Evolutionary conservation across 2,888 invertebrate genomes (phyloP).

Genomic region (Chymomyza amoena): DNA sequence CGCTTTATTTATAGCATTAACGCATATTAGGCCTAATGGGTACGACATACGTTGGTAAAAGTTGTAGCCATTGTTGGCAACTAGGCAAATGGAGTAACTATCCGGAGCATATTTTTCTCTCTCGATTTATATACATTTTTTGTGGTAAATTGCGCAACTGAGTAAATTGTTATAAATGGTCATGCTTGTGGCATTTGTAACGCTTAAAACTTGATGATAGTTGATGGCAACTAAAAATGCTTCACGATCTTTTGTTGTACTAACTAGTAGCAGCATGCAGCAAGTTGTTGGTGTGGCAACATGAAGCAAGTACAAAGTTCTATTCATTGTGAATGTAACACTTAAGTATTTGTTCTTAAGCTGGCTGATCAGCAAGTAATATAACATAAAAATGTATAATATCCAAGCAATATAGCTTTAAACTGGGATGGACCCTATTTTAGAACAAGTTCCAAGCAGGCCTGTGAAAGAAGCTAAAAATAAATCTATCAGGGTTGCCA

Average conservation of each 20-base stretch:
- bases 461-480: too few species aligned
- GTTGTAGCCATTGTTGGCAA: neutral
- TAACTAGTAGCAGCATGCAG: neutral
- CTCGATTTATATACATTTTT: neutral
- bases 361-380: too few species aligned
- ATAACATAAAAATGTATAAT: too few species aligned
- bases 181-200: slow-evolving; percentile 19
- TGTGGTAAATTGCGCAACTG: neutral
- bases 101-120: too few species aligned
- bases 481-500: too few species aligned
- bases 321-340: too few species aligned
- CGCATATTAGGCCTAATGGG: slow-evolving; percentile 69
- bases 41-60: slow-evolving; percentile 51
- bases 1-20: slow-evolving; percentile 68
- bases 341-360: too few species aligned
- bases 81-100: neutral
- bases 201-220: neutral
- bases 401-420: too few species aligned
- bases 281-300: neutral
- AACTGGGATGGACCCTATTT: too few species aligned
- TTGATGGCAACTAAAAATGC: neutral
- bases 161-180: slow-evolving; percentile 54
- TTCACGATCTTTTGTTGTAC: neutral
- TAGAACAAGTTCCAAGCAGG: too few species aligned
- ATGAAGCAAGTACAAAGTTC: too few species aligned